phyloP scores from a whole-genome alignment of 2,797 vertebrate species.

The Neopelma chrysocephalum region DNA sequence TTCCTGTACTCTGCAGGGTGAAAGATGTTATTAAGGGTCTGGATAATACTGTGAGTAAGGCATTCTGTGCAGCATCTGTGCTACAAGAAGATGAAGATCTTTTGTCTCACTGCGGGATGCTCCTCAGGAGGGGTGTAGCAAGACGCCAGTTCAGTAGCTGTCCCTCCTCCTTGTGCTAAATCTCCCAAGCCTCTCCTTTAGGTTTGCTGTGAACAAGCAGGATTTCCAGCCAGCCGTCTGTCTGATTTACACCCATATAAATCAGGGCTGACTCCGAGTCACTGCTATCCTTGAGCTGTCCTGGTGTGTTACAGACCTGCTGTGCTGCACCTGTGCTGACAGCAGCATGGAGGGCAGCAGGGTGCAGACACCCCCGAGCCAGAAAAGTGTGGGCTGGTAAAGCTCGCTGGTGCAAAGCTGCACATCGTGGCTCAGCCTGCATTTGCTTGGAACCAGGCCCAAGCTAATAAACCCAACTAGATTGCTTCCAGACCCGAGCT shows the following conservation, averaged over 20 bases:
- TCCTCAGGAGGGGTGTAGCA: not conserved
- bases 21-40: not conserved
- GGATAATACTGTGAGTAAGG: not conserved
- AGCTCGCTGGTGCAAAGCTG: not conserved
- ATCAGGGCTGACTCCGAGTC: not conserved
- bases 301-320: not conserved
- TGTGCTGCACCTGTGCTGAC: constrained; percentile 11
- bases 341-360: not conserved
- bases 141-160: not conserved
- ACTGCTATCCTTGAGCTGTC: not conserved
- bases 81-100: not conserved
- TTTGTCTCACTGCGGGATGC: accelerated
- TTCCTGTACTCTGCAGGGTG: not conserved
- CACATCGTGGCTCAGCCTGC: not conserved
- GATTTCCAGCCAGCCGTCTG: not conserved
- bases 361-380: not conserved
- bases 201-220: not conserved
- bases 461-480: constrained; percentile 41
- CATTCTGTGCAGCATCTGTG: not conserved
- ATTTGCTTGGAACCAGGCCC: constrained; percentile 13
- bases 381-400: not conserved
- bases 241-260: not conserved
- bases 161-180: not conserved
- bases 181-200: not conserved
- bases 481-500: constrained; percentile 47